Conservation (phyloP, 2,888 invertebrate genomes). For the Timandra comae region DNA sequence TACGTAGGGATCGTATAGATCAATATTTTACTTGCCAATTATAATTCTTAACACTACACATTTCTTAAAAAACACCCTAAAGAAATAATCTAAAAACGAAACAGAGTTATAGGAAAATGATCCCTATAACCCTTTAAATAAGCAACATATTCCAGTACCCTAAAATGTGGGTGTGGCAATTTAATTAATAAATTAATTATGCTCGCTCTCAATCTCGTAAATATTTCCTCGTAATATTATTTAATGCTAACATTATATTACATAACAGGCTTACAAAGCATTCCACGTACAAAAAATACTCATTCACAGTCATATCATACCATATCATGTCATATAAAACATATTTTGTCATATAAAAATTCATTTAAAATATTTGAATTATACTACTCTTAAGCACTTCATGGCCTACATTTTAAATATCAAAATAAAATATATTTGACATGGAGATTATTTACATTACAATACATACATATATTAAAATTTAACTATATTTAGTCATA, state of each 20-base stretch:
- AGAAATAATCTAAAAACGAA: no score
- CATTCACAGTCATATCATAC: constrained; percentile 71
- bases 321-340: constrained; percentile 45
- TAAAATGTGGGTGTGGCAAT: not conserved
- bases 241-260: constrained; percentile 6
- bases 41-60: no score
- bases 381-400: no score
- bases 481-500: constrained; percentile 35
- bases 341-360: constrained; percentile 36
- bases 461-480: constrained; percentile 4
- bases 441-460: constrained; percentile 11
- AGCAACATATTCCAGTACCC: no score
- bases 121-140: no score
- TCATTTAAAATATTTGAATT: constrained; percentile 21
- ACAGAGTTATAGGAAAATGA: no score
- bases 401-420: not conserved
- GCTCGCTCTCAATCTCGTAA: constrained; percentile 13
- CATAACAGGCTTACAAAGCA: constrained; percentile 30
- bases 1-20: no score
- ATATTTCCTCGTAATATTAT: constrained; percentile 9
- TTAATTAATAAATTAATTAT: constrained; percentile 1
- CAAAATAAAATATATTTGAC: constrained; percentile 10
- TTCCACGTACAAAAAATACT: constrained; percentile 50
- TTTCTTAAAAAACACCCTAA: no score
- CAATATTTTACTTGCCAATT: no score